Evolutionary conservation across 1,140 invertebrate species (phyloP), one percentile per base, ranked within the genome.

Genomic region (Aphaenogaster floridana): DNA sequence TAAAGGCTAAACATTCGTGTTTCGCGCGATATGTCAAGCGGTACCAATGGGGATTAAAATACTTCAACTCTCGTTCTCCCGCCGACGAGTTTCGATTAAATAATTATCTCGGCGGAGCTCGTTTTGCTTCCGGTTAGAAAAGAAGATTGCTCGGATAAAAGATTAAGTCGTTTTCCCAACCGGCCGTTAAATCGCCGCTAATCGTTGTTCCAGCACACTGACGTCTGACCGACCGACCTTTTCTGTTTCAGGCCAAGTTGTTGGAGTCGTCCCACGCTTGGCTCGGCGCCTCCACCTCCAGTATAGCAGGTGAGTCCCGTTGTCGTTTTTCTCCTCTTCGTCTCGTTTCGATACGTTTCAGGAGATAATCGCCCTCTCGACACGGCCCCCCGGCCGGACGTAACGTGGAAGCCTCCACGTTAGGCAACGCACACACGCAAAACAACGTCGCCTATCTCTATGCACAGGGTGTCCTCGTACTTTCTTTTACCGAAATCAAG

Each of bases 251-350:
- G 98, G 98, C 98, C 92, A 98, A 98, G 96, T 96, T 98, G 96
- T 96, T 98, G 95, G 98, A 98, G 95, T 98, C 97, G 81, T 98
- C 98, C 92, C 98, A 98, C 94, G 97, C 97, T 95, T 98, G 98
- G 98, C 97, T 98, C 94, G 98, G 98, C 86, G 97, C 97, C 91
- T 97, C 97, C 78, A 98, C 98, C 79, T 98, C 98, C 79, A 97
- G 98, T 93, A 97, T 98, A 96, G 97, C 98, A 97, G 98, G 98
- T 98, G 97, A 97, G 97, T 97, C 92, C 93, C 69, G 36, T 74
- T 36, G 79, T 77, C 78, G 59, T 86, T 90, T 87, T 89, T 84
- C 63, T 45, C 21, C 59, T 59, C 39, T 64, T 74, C 64, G 88
- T 78, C 71, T 64, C 77, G 76, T 83, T 83, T 48, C 72, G 76